Base-by-base conservation (phyloP, 1,140 invertebrate genomes). In the Anthonomus grandis region DNA sequence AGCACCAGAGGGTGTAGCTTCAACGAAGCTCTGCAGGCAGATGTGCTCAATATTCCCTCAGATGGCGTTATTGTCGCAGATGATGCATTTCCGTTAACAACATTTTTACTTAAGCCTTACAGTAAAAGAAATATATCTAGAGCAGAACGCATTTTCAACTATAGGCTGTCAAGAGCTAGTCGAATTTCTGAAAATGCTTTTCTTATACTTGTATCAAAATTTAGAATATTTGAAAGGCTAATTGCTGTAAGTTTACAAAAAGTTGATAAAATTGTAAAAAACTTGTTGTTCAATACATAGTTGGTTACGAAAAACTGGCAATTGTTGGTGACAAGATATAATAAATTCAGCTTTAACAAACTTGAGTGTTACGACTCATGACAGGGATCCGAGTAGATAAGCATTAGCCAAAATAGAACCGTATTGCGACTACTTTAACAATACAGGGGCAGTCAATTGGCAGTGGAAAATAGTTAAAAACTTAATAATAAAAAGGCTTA, bases 51-150 rank as follows among this genome's bases (percentile, higher is more conserved):
- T n/a, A n/a, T n/a, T n/a, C n/a, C n/a, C n/a, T n/a, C n/a, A n/a
- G n/a, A n/a, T 58, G 31, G 15, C 17, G 61, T 74, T 22, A 48
- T 78, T 58, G 68, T 79, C 27, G 78, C 71, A 22, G 76, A 80
- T 69, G 76, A 78, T n/a, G n/a, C n/a, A n/a, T n/a, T n/a, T n/a
- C n/a, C n/a, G n/a, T n/a, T n/a, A n/a, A n/a, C n/a, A n/a, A n/a
- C n/a, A n/a, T n/a, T n/a, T n/a, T n/a, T n/a, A n/a, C n/a, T n/a
- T 58, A 74, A 75, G 46, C 80, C 78, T 69, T 80, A 73, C 58
- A 62, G 70, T 24, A 62, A 46, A 53, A 50, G 54, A 22, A 36
- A 60, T 60, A 34, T 75, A 9, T 63, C 62, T 51, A 25, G n/a
- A 21, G 57, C 67, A 47, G 55, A 73, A 54, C 65, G 62, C 37